Conservation (phyloP, 2,888 invertebrate genomes). For the Drosophila nigritarsus region DNA sequence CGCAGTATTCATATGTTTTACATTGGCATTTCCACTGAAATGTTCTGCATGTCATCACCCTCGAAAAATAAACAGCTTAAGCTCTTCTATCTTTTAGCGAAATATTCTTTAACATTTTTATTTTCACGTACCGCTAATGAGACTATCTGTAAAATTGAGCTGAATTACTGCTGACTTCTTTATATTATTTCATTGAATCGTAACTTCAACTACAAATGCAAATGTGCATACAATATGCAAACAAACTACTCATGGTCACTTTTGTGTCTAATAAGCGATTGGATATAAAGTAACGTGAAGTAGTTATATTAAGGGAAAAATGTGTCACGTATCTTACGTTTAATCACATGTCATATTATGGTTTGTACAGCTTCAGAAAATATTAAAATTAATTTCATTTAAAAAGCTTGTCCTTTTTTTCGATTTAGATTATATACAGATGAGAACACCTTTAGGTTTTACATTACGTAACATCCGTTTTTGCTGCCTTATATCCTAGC, state of each 20-base stretch:
- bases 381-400: not conserved
- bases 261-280: not conserved
- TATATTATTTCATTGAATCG: not conserved
- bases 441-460: not conserved
- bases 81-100: not conserved
- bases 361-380: not conserved
- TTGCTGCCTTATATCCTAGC: not conserved
- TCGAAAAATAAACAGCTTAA: not conserved
- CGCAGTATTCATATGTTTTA: not conserved
- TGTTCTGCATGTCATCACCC: not conserved
- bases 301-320: not conserved
- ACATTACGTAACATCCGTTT: not conserved
- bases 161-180: not conserved
- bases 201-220: not conserved
- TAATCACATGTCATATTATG: not conserved
- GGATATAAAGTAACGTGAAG: not conserved
- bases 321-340: not conserved
- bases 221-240: not conserved
- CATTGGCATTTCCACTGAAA: not conserved
- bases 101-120: not conserved
- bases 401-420: not conserved
- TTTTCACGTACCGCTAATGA: not conserved
- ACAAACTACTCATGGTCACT: not conserved
- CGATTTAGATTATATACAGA: not conserved
- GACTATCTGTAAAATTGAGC: not conserved